A percentile compares a stretch with the other conserved stretches of the same genome.
Conservation (phyloP, 2,113 vertebrate species). For the Benitochromis conjunctus region DNA sequence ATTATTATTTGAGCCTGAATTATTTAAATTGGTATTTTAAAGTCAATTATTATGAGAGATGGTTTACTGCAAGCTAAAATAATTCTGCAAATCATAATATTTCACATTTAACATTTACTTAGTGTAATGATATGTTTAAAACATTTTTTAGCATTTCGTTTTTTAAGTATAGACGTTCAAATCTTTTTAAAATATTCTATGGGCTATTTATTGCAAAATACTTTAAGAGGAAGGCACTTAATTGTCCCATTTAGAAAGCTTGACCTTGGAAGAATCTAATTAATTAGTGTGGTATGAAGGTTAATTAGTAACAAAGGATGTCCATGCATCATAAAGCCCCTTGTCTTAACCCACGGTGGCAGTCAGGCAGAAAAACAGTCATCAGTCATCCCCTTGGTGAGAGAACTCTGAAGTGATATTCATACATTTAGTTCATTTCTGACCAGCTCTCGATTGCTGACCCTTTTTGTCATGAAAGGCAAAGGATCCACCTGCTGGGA, state of each 20-base stretch:
- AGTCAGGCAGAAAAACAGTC: constrained; percentile 67
- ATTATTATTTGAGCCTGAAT: neutral
- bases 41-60: neutral
- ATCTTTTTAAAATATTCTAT: constrained; percentile 16
- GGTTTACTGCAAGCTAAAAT: neutral
- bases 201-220: constrained; percentile 12
- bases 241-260: constrained; percentile 74
- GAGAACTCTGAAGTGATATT: constrained; percentile 31
- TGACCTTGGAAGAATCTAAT: constrained; percentile 78
- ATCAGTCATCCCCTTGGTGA: constrained; percentile 61
- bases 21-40: neutral
- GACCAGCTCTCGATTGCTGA: constrained; percentile 24
- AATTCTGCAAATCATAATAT: neutral
- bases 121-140: neutral
- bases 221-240: constrained; percentile 48
- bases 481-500: constrained; percentile 32
- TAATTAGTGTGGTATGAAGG: constrained; percentile 78
- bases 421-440: constrained; percentile 46
- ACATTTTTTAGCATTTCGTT: neutral
- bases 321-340: constrained; percentile 75
- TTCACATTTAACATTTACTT: neutral
- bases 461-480: constrained; percentile 23
- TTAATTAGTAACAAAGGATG: constrained; percentile 77
- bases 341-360: constrained; percentile 72
- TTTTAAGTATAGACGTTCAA: neutral